These are phyloP conservation scores for Rhopilema esculentum DNA, from an alignment of 30 jellyfish, hydroid and myxozoan genomes.

Conservation along the genomic window DNA sequence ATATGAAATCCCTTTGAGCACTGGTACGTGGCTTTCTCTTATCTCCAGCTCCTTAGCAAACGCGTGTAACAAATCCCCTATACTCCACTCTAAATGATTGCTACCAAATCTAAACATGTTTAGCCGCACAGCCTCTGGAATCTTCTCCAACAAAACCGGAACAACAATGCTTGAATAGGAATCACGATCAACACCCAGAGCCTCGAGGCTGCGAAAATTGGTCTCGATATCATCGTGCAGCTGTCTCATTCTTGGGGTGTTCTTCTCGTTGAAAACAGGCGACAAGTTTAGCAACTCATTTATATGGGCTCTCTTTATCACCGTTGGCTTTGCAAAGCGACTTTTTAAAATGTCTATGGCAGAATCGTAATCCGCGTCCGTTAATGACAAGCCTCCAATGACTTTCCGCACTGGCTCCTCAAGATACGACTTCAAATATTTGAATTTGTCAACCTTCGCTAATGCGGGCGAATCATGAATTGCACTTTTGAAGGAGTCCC, in stretches of 20 bases:
- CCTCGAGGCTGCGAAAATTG: conserved; percentile 34
- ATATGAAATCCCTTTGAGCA: not conserved
- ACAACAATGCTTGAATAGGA: conserved; percentile 12
- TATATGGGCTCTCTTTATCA: conserved; percentile 49
- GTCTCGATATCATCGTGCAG: conserved; percentile 54
- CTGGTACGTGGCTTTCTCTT: conserved; percentile 16
- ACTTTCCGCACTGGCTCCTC: conserved; percentile 51
- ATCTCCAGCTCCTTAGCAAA: conserved; percentile 15
- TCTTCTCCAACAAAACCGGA: conserved; percentile 25
- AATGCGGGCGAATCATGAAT: conserved; percentile 21
- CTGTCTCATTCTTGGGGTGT: conserved; percentile 13
- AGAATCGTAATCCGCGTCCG: conserved; percentile 47
- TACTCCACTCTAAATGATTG: not conserved
- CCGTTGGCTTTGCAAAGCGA: conserved; percentile 44
- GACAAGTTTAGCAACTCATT: conserved; percentile 12
- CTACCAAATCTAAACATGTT: conserved; percentile 17
- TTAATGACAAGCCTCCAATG: conserved; percentile 37
- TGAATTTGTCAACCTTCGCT: conserved; percentile 33
- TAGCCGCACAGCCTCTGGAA: conserved; percentile 23
- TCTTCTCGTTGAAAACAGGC: conserved; percentile 25
- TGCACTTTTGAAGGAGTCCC: conserved; percentile 58
- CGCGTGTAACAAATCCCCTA: not conserved
- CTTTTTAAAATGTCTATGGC: conserved; percentile 34
- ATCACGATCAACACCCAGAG: conserved; percentile 7
- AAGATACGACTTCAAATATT: conserved; percentile 7